Evolutionary conservation across 2,888 invertebrate genomes (phyloP), one percentile per base, ranked within the genome.

Genomic region (Acanthoscelides obtectus): DNA sequence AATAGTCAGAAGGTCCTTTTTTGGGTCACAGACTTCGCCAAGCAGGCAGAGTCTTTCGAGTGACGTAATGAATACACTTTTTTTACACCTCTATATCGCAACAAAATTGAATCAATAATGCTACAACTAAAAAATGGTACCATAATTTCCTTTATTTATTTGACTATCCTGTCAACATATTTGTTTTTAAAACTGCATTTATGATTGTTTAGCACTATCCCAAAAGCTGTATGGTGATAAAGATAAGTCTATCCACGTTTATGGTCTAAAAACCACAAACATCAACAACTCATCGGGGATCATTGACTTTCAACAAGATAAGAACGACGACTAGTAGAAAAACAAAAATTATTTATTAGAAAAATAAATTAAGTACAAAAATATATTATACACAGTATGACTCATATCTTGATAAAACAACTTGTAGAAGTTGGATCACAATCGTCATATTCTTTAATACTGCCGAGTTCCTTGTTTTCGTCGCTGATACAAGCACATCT

Each of bases 401-500:
- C 20, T 66, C 66, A 69, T 8, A 20, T 72, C 77, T 79, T 83
- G 71, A 88, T 79, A 78, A 82, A 81, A 83, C 92, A 94, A 77
- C 87, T 88, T 21, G 84, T 81, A 12, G 92, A 87, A 69, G 86
- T 84, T 21, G 84, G 81, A 71, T 87, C 84, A 85, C 94, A 94
- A 70, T 88, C 87, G 20, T 90, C 87, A 84, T 94, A 94, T 76
- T 89, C 87, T 81, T 90, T 89, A 22, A 93, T 81, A 78, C 88
- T 87, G 8, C 86, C 86, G 65, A 86, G 85, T 72, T 84, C 75
- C 70, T 88, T 83, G 73, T 87, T 85, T 68, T 87, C 84, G 70
- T 87, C 83, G 0, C 87, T 83, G 1, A 97, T 88, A 84, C 98
- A 99, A 4, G 94, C 96, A 87, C 98, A 99, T 69, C 93, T 89